Evolutionary conservation across 2,888 invertebrate species (phyloP).

Genomic region (Caenorhabditis sp.): DNA sequence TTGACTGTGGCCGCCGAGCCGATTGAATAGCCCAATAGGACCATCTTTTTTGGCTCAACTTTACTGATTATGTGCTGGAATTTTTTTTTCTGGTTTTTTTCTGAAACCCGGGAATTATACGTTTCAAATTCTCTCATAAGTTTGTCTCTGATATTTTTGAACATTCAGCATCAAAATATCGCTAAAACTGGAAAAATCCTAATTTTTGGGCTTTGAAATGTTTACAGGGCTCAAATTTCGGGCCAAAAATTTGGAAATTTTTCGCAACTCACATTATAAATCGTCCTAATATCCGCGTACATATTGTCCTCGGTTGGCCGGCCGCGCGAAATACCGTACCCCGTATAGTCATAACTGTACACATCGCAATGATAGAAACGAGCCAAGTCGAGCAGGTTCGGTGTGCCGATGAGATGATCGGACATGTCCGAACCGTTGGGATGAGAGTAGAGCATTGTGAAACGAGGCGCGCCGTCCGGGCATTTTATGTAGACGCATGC

Average conservation of each 20-base stretch:
- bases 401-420: slow-evolving; percentile 53
- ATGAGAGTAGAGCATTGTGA: slow-evolving; percentile 59
- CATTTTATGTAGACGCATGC: slow-evolving; percentile 44
- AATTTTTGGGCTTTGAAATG: no score
- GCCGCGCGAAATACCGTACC: slow-evolving; percentile 59
- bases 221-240: no score
- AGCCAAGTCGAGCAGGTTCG: slow-evolving; percentile 44
- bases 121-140: no score
- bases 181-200: not conserved
- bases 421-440: slow-evolving; percentile 60
- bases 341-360: slow-evolving; percentile 60
- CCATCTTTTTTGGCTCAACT: slow-evolving; percentile 41
- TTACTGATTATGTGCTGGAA: slow-evolving; percentile 40
- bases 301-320: slow-evolving; percentile 44
- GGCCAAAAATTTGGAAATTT: no score
- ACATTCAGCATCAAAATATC: not conserved
- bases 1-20: slow-evolving; percentile 55
- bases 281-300: slow-evolving; percentile 54
- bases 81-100: no score
- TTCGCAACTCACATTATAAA: slow-evolving; percentile 42
- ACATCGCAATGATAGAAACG: slow-evolving; percentile 55
- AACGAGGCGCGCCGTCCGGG: slow-evolving; percentile 33
- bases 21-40: slow-evolving; percentile 57
- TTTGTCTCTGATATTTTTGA: no score
- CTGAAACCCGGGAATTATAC: no score